These are phyloP conservation scores for Dolichoris vasculosae DNA, from an alignment of 1,140 invertebrate genomes.

Conservation along the genomic window DNA sequence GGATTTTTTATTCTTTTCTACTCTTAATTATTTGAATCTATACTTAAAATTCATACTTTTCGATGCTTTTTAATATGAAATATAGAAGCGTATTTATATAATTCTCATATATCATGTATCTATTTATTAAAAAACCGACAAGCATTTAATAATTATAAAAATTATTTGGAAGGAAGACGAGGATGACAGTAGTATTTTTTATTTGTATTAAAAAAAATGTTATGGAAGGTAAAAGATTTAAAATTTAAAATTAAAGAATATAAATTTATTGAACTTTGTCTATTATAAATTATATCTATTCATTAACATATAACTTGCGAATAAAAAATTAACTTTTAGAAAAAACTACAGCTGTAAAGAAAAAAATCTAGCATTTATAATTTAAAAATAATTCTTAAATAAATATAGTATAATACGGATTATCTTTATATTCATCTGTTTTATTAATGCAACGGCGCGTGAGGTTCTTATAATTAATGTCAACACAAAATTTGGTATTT, in stretches of 20 bases:
- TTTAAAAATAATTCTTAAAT: no score
- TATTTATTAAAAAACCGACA: conserved; percentile 11
- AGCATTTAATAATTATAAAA: neutral
- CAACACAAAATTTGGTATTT: no score
- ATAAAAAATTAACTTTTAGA: no score
- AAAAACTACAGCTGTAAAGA: no score
- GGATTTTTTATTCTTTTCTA: no score
- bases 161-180: neutral
- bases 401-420: no score
- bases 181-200: neutral
- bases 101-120: neutral
- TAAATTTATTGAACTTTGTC: neutral
- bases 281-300: neutral
- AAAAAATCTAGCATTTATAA: no score
- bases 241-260: neutral
- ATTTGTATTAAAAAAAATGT: conserved; percentile 1
- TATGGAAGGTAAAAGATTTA: neutral
- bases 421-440: no score
- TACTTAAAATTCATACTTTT: neutral
- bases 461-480: no score
- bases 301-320: no score
- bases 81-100: no score
- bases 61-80: neutral
- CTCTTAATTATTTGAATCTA: neutral
- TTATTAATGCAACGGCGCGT: no score